Evolutionary conservation across 35 echinoderm and acorn worm species (phyloP).

Genomic region (Lytechinus variegatus): DNA sequence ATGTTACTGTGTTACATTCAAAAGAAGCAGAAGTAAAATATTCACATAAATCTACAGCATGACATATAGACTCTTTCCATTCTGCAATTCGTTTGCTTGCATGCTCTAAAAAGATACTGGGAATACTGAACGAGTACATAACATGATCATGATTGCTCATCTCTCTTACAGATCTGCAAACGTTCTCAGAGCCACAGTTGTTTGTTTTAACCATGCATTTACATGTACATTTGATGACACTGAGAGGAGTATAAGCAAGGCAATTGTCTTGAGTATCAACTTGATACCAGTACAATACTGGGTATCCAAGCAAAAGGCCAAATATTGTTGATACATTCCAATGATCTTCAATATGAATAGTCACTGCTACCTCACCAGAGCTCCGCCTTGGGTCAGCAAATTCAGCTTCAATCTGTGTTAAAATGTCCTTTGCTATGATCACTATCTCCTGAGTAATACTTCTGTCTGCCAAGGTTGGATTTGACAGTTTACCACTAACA

Average conservation of each 20-base stretch:
- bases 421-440: not conserved
- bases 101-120: conserved; percentile 9
- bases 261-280: conserved; percentile 58
- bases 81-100: not conserved
- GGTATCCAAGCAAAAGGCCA: conserved; percentile 80
- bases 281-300: conserved; percentile 76
- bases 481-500: not conserved
- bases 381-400: conserved; percentile 6
- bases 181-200: not conserved
- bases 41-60: not conserved
- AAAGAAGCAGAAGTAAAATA: not conserved
- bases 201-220: not conserved
- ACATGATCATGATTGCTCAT: conserved; percentile 31
- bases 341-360: not conserved
- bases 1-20: conserved; percentile 39
- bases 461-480: not conserved
- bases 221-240: conserved; percentile 59
- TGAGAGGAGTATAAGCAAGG: conserved; percentile 61
- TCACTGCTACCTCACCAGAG: not conserved
- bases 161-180: not conserved
- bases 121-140: conserved; percentile 74
- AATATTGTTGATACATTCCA: conserved; percentile 75
- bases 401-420: not conserved
- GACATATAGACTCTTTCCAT: not conserved
- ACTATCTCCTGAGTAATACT: not conserved